Evolutionary conservation across 1,140 invertebrate genomes (phyloP), one percentile per base, ranked within the genome.

Genomic region (Tetranychus urticae): DNA sequence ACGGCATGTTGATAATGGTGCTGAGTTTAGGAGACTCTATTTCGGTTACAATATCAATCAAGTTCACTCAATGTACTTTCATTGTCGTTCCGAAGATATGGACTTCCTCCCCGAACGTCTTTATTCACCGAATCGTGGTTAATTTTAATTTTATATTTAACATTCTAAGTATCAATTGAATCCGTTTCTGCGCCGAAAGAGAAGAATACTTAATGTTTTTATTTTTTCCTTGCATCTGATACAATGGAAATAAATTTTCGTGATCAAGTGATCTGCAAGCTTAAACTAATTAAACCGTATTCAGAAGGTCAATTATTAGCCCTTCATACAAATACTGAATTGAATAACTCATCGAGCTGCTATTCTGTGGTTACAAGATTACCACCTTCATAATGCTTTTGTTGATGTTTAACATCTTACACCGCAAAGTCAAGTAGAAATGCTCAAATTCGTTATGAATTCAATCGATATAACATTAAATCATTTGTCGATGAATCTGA

Each of bases 271-370:
- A 52, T 52, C 5, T 52, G 50, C 14, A 64, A 65, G 55, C 42
- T 65, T 10, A 65, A 58, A 13, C 56, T 34, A 12, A 65, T 65
- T 33, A 60, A 56, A 48, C 59, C 64, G 5, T 65, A 65, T 35
- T 56, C 62, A 36, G 62, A 64, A 54, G 8, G 7, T 6, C 62
- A 65, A 36, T 37, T 65, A 33, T 58, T 64, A 6, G 14, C 14
- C 2, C 48, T 65, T n/a, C 64, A 65, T 47, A 23, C 55, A 13
- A 62, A 59, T 52, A 8, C 1, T 34, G 33, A 63, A 36, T 50
- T 64, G 10, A 46, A 62, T 39, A 23, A 50, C 1, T 62, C 62
- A 47, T 23, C 23, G 23, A 23, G 0, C 23, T 23, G 23, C 23
- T 23, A 23, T 23, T 23, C 23, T 23, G 23, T 23, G n/a, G n/a